Conservation (phyloP, 2,888 invertebrate genomes). For the Diogma glabrata region DNA sequence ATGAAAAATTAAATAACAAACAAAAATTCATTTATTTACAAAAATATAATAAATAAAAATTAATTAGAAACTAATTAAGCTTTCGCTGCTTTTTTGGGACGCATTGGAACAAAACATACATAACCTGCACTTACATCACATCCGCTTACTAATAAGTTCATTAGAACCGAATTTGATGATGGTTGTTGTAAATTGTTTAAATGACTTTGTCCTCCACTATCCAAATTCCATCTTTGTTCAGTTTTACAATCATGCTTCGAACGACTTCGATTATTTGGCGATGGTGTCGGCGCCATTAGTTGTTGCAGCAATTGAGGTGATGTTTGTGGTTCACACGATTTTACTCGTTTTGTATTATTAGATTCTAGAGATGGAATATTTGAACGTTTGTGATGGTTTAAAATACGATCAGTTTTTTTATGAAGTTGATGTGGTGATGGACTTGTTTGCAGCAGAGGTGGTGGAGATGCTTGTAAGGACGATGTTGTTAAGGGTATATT, state of each 20-base stretch:
- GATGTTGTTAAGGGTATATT: no score
- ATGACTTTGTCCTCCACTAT: slow-evolving; percentile 24
- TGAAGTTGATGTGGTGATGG: slow-evolving; percentile 3
- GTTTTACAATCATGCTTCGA: slow-evolving; percentile 28
- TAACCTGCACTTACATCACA: slow-evolving; percentile 91
- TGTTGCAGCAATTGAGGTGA: slow-evolving; percentile 46
- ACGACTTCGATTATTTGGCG: slow-evolving; percentile 19
- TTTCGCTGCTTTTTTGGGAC: slow-evolving; percentile 40
- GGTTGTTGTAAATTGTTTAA: slow-evolving; percentile 19
- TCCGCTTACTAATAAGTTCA: slow-evolving; percentile 91
- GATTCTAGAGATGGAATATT: slow-evolving; percentile 15
- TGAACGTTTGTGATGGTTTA: slow-evolving; percentile 19
- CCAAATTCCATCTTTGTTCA: slow-evolving; percentile 32
- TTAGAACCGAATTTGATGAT: slow-evolving; percentile 52
- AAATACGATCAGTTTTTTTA: slow-evolving; percentile 5
- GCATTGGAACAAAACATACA: slow-evolving; percentile 65
- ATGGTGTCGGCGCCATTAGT: slow-evolving; percentile 41
- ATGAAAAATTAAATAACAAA: no score
- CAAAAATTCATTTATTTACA: no score
- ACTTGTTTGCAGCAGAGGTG: neutral
- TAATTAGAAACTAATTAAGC: slow-evolving; percentile 25
- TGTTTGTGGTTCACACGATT: slow-evolving; percentile 25
- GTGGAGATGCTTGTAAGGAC: neutral
- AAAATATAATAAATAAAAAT: no score
- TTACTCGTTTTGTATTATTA: slow-evolving; percentile 13